These are phyloP conservation scores for Schizotus pectinicornis DNA, from an alignment of 2,888 invertebrate species.

Conservation along the genomic window DNA sequence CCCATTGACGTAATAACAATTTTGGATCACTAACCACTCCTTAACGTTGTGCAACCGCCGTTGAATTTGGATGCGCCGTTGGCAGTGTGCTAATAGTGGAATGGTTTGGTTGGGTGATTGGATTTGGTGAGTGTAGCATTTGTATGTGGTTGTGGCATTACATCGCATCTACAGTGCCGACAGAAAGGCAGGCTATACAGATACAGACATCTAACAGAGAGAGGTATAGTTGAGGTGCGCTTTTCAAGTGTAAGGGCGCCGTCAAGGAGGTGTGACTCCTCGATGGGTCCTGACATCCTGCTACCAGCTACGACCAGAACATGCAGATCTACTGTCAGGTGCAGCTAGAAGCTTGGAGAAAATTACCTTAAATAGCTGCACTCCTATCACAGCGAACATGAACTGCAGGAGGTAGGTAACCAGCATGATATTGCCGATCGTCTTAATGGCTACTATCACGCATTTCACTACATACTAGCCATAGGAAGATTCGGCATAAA, in stretches of 20 bases:
- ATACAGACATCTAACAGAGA: constrained; percentile 44
- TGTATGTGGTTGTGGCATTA: constrained; percentile 4
- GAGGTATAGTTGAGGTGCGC: constrained; percentile 33
- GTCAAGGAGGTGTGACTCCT: constrained; percentile 15
- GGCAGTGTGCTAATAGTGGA: neutral
- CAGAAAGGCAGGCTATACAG: constrained; percentile 51
- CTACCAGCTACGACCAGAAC: constrained; percentile 51
- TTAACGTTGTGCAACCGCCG: no score
- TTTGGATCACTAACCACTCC: no score
- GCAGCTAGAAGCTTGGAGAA: constrained; percentile 53
- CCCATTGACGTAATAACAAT: no score
- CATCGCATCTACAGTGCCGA: constrained; percentile 50
- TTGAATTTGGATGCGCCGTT: neutral
- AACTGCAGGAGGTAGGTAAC: constrained; percentile 99
- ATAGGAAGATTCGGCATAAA: constrained; percentile 54
- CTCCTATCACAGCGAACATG: constrained; percentile 99
- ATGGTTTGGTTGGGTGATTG: neutral
- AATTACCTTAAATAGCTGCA: constrained; percentile 98
- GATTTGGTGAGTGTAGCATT: neutral
- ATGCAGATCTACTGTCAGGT: constrained; percentile 55
- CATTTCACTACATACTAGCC: constrained; percentile 98
- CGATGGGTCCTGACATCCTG: constrained; percentile 22
- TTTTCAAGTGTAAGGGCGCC: constrained; percentile 20
- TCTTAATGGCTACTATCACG: constrained; percentile 98
- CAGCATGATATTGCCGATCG: constrained; percentile 99